These are phyloP conservation scores for Teleogryllus occipitalis DNA, from an alignment of 1,140 invertebrate species.

Conservation along the genomic window DNA sequence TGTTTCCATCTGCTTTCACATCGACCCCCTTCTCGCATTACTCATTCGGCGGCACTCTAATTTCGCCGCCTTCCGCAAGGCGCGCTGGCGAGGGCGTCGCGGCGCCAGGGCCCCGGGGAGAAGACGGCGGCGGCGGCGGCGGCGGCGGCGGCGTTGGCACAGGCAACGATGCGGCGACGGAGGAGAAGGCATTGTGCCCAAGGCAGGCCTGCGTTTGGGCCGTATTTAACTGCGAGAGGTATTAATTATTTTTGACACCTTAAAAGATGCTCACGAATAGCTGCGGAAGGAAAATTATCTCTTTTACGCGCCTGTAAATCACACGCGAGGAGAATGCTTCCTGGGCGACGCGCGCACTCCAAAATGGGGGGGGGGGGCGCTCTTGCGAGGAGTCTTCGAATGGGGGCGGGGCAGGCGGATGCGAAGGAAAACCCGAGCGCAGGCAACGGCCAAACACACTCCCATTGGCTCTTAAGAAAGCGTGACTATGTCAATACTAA, in stretches of 20 bases:
- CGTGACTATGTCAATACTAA: no score
- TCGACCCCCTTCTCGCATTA: not conserved
- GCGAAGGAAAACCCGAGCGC: no score
- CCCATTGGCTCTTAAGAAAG: no score
- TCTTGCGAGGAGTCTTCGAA: no score
- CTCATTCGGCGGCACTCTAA: not conserved
- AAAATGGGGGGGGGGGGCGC: no score
- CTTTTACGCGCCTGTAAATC: constrained; percentile 3
- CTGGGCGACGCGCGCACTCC: not conserved
- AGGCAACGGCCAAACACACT: no score
- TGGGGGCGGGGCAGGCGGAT: no score
- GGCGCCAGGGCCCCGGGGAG: not conserved
- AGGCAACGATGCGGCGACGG: not conserved
- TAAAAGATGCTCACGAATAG: constrained; percentile 4
- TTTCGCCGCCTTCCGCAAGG: not conserved
- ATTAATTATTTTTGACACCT: constrained; percentile 6
- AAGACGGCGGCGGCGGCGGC: not conserved
- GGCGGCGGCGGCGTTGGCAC: not conserved
- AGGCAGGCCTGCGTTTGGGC: not conserved
- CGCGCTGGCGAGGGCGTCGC: not conserved
- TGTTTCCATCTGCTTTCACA: not conserved
- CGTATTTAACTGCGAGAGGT: constrained; percentile 3
- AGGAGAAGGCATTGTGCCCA: not conserved
- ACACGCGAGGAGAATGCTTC: not conserved
- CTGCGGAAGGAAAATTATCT: constrained; percentile 3